phyloP scores from a whole-genome alignment of 2,797 vertebrate species.

The Rhynchotus rufescens region DNA sequence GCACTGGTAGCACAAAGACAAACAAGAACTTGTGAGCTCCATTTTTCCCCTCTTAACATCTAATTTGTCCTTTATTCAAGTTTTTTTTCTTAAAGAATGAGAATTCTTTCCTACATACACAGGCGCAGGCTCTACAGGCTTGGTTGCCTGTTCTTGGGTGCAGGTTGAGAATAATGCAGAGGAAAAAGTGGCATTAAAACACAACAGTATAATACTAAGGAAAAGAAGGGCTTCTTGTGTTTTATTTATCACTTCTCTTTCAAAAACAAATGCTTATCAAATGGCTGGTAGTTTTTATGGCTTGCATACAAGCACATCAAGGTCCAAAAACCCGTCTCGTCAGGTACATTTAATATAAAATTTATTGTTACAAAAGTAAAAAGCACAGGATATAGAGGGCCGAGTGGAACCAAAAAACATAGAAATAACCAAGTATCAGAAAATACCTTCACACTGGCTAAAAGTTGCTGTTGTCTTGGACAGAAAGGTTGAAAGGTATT shows the following conservation, averaged over 20 bases:
- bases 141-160: background rate
- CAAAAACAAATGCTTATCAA: background rate
- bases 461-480: background rate
- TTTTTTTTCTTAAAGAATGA: background rate
- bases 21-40: background rate
- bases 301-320: background rate
- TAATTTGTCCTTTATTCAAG: background rate
- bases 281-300: background rate
- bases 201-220: background rate
- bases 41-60: background rate
- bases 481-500: background rate
- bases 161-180: background rate
- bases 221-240: background rate
- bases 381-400: background rate
- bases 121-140: background rate
- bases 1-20: conserved; percentile 74
- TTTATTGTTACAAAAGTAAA: background rate
- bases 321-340: background rate
- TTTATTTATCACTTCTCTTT: background rate
- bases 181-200: background rate
- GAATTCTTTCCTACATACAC: background rate
- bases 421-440: background rate
- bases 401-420: background rate
- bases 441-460: background rate
- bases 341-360: background rate